Evolutionary conservation across 2,113 vertebrate species (phyloP).

Genomic region (Camarhynchus parvulus): DNA sequence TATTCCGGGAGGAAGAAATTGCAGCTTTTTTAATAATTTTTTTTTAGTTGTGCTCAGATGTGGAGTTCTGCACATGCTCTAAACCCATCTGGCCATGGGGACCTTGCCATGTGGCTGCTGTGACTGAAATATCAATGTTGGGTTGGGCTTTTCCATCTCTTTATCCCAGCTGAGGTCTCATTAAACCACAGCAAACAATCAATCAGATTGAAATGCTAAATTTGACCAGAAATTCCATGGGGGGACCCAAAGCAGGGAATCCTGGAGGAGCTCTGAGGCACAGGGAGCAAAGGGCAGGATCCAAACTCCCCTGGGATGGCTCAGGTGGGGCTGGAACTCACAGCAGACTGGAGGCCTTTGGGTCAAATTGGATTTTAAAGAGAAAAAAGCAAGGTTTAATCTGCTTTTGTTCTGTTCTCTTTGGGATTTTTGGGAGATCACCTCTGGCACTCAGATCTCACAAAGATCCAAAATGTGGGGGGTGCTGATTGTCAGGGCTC

Average conservation of each 20-base stretch:
- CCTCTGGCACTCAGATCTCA: background rate
- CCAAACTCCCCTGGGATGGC: background rate
- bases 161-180: background rate
- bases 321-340: background rate
- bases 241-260: background rate
- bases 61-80: background rate
- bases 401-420: background rate
- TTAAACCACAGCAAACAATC: conserved; percentile 5
- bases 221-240: background rate
- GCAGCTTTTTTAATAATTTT: background rate
- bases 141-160: background rate
- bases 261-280: background rate
- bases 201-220: background rate
- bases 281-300: background rate
- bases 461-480: no score
- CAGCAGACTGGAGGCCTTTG: background rate
- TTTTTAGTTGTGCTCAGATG: background rate
- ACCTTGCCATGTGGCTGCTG: background rate
- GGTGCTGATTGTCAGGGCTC: background rate
- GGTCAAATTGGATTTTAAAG: background rate
- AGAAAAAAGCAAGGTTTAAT: background rate
- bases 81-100: rapidly evolving
- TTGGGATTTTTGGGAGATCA: background rate
- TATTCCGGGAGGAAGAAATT: background rate
- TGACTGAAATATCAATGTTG: background rate